These are phyloP conservation scores for Psilopsiagon aymara DNA, from an alignment of 2,113 vertebrate genomes.

Conservation along the genomic window DNA sequence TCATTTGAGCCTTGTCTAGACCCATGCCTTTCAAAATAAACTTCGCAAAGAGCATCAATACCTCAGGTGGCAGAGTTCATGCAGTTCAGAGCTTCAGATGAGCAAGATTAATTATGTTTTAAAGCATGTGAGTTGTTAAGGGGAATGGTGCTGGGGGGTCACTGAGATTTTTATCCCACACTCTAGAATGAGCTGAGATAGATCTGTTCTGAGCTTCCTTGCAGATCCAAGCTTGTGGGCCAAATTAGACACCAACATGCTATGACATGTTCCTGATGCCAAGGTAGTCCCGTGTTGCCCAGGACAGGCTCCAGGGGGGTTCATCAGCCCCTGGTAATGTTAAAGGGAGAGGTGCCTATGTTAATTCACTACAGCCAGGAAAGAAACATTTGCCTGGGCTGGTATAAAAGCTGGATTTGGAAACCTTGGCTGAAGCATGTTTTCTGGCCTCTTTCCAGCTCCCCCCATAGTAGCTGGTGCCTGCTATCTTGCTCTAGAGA, in stretches of 20 bases:
- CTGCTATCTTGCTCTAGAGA: not conserved
- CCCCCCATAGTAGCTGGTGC: not conserved
- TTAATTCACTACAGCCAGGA: not conserved
- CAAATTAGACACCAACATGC: not conserved
- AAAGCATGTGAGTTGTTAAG: not conserved
- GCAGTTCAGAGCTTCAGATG: not conserved
- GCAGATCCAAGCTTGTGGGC: not conserved
- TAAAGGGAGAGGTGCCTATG: not conserved
- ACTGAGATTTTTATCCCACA: not conserved
- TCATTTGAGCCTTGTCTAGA: not conserved
- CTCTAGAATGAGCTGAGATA: not conserved
- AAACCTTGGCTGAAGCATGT: not conserved
- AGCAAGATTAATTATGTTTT: not conserved
- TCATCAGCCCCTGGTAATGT: not conserved
- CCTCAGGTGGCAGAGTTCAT: not conserved
- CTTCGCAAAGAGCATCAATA: not conserved
- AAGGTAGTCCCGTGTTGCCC: not conserved
- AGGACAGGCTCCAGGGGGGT: not conserved
- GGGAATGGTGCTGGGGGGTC: not conserved
- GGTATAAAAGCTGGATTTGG: not conserved
- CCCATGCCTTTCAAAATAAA: not conserved
- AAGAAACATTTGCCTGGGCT: not conserved
- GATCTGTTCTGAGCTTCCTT: not conserved
- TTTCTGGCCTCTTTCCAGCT: not conserved
- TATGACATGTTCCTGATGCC: rapidly evolving